phyloP scores from a whole-genome alignment of 2,797 vertebrate genomes.

The Notamacropus eugenii region DNA sequence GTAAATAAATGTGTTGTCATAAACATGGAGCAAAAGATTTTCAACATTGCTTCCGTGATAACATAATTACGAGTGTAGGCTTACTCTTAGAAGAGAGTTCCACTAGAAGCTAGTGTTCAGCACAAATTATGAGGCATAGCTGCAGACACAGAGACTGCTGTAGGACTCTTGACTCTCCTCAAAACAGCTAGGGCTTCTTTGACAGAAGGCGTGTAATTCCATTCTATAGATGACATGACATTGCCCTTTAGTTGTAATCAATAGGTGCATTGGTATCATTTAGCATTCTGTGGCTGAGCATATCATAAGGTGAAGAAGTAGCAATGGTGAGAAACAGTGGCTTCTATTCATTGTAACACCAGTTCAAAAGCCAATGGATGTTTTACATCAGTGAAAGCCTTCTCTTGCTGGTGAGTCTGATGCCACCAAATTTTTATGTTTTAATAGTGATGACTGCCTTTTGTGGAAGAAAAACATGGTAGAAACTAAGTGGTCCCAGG shows the following conservation, averaged over 20 bases:
- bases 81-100: neutral
- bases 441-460: neutral
- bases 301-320: neutral
- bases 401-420: neutral
- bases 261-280: neutral
- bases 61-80: neutral
- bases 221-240: neutral
- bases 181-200: neutral
- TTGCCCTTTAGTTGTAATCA: neutral
- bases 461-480: neutral
- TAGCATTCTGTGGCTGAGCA: neutral
- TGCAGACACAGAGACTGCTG: neutral
- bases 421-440: neutral
- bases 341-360: neutral
- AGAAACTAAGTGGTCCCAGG: neutral
- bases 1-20: neutral
- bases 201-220: neutral
- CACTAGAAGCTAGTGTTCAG: neutral
- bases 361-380: neutral
- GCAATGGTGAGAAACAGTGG: neutral
- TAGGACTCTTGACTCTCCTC: neutral
- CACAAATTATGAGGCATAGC: neutral
- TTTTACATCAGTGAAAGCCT: neutral
- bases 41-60: neutral
- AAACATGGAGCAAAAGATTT: neutral